These are phyloP conservation scores for Lytechinus pictus DNA, from an alignment of 35 echinoderm and acorn worm genomes.

Conservation along the genomic window DNA sequence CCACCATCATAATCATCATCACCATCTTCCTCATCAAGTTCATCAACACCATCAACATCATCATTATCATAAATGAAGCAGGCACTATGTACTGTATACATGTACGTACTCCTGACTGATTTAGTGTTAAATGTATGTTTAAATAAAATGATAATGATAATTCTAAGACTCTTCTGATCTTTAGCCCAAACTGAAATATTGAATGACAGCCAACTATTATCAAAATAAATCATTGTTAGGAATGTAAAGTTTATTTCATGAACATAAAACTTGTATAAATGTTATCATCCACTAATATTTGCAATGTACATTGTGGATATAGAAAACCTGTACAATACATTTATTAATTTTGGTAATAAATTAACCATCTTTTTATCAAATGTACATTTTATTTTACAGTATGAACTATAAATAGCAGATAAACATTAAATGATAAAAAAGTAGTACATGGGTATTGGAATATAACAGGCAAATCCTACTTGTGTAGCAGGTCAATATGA, in stretches of 20 bases:
- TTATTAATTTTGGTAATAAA: neutral
- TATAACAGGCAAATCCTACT: neutral
- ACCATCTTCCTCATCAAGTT: too few relatives aligned
- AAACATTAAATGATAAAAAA: neutral
- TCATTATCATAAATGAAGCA: too few relatives aligned
- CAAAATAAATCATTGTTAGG: neutral
- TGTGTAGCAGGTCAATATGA: too few relatives aligned
- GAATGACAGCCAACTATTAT: neutral
- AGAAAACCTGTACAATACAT: neutral
- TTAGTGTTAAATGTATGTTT: too few relatives aligned
- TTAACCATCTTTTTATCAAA: neutral
- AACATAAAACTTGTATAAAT: neutral
- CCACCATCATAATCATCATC: too few relatives aligned
- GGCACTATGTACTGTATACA: too few relatives aligned
- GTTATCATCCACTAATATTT: neutral
- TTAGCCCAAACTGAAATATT: neutral
- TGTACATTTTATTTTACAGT: neutral
- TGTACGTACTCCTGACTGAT: too few relatives aligned
- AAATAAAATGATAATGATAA: too few relatives aligned
- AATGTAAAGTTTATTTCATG: neutral
- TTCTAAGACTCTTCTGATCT: too few relatives aligned
- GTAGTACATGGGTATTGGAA: neutral
- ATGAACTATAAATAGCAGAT: neutral
- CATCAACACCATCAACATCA: too few relatives aligned
- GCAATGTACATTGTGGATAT: neutral